These are phyloP conservation scores for Porites lutea DNA, from an alignment of 64 coral and sea anemone species.

Conservation along the genomic window DNA sequence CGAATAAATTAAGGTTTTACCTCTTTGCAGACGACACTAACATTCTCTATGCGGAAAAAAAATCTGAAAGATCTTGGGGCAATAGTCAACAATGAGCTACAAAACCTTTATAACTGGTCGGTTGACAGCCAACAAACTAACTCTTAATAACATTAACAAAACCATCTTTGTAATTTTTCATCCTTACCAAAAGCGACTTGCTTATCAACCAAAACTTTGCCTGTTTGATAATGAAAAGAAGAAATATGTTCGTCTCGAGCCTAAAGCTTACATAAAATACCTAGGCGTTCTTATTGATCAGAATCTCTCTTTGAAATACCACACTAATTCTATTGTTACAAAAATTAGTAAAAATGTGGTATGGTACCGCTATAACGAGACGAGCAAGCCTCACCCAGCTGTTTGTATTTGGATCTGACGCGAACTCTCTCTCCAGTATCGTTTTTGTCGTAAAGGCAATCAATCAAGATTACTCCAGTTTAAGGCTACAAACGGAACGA, in stretches of 20 bases:
- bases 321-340: slow-evolving; percentile 30
- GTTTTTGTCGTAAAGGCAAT: too few species aligned
- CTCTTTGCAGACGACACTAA: too few species aligned
- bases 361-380: too few species aligned
- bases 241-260: not conserved
- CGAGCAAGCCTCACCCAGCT: too few species aligned
- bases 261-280: slow-evolving; percentile 47
- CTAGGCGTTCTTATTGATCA: slow-evolving; percentile 44
- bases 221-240: slow-evolving; percentile 47
- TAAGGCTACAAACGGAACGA: too few species aligned
- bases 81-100: slow-evolving; percentile 41
- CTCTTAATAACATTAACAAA: slow-evolving; percentile 58
- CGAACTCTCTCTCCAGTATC: too few species aligned
- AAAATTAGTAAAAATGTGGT: slow-evolving; percentile 46
- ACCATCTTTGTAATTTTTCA: slow-evolving; percentile 63
- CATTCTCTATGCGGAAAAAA: not conserved
- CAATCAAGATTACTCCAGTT: too few species aligned
- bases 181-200: slow-evolving; percentile 42
- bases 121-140: slow-evolving; percentile 61
- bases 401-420: too few species aligned
- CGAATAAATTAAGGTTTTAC: too few species aligned
- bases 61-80: slow-evolving; percentile 54
- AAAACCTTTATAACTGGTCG: slow-evolving; percentile 39
- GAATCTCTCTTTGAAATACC: slow-evolving; percentile 52
- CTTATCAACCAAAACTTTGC: slow-evolving; percentile 1